Evolutionary conservation across 2,113 vertebrate genomes (phyloP).

Genomic region (Triplophysa siluroides): DNA sequence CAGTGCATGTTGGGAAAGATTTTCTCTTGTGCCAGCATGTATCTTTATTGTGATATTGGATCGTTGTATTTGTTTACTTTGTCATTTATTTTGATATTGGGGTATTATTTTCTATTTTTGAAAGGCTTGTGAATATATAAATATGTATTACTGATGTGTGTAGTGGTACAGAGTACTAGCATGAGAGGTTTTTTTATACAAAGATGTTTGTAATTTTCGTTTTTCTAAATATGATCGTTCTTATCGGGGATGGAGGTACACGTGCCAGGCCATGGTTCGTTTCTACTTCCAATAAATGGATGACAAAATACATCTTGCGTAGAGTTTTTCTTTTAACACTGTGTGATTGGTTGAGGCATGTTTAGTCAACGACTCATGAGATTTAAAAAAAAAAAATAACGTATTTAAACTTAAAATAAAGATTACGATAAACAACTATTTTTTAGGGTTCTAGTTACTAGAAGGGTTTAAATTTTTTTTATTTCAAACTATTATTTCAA

Average conservation of each 20-base stretch:
- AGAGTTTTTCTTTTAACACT: neutral
- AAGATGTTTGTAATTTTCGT: conserved; percentile 77
- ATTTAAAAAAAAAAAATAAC: too few relatives aligned
- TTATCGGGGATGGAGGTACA: conserved; percentile 68
- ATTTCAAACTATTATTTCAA: too few relatives aligned
- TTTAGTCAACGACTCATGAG: too few relatives aligned
- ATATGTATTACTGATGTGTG: conserved; percentile 80
- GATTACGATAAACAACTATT: too few relatives aligned
- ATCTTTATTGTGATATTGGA: conserved; percentile 74
- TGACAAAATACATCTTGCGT: conserved; percentile 19
- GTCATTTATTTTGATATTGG: conserved; percentile 70
- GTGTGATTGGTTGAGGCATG: neutral
- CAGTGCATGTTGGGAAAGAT: conserved; percentile 76
- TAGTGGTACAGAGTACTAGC: conserved; percentile 80
- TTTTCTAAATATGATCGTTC: conserved; percentile 71
- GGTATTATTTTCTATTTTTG: conserved; percentile 78
- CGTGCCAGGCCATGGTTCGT: conserved; percentile 68
- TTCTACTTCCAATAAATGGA: conserved; percentile 79
- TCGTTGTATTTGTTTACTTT: conserved; percentile 63
- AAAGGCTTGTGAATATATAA: conserved; percentile 82
- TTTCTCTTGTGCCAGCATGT: conserved; percentile 76
- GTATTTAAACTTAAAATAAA: too few relatives aligned
- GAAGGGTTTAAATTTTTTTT: too few relatives aligned
- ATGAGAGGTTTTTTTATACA: conserved; percentile 80
- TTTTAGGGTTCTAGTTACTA: too few relatives aligned